These are phyloP conservation scores for Nycticryphes semicollaris DNA, from an alignment of 2,113 vertebrate species.

Conservation along the genomic window DNA sequence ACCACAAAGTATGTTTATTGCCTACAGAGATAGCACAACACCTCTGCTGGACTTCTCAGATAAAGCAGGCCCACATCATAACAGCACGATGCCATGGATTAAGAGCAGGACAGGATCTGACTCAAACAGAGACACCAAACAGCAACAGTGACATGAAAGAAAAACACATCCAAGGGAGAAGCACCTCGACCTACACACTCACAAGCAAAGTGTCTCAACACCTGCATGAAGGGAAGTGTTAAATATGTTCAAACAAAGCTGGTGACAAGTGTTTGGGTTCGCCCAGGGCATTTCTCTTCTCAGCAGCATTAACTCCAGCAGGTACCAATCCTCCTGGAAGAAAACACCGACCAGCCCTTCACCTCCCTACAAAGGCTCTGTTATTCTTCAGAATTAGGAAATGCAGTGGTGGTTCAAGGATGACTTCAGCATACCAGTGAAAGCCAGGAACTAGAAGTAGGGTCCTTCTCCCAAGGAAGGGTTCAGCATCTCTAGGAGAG, in stretches of 20 bases:
- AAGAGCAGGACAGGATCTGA: background rate
- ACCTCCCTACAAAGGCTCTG: background rate
- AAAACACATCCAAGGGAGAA: background rate
- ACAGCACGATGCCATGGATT: background rate
- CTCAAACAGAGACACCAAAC: background rate
- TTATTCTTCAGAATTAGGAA: background rate
- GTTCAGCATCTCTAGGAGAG: background rate
- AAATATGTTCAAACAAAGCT: background rate
- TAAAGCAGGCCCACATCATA: background rate
- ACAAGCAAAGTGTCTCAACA: background rate
- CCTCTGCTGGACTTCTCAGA: conserved; percentile 32
- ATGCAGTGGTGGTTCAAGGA: background rate
- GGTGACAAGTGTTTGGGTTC: background rate
- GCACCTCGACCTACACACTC: background rate
- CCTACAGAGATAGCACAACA: background rate
- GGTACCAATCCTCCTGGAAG: background rate
- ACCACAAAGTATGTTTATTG: conserved; percentile 3
- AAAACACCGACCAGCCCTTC: background rate
- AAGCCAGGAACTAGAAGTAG: background rate
- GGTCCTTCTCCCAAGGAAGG: background rate
- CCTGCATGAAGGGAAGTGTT: background rate
- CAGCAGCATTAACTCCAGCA: background rate
- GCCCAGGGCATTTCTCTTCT: background rate
- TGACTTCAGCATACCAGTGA: background rate
- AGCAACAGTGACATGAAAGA: background rate